phyloP scores from a whole-genome alignment of 2,888 invertebrate species.

The Erebia aethiops region DNA sequence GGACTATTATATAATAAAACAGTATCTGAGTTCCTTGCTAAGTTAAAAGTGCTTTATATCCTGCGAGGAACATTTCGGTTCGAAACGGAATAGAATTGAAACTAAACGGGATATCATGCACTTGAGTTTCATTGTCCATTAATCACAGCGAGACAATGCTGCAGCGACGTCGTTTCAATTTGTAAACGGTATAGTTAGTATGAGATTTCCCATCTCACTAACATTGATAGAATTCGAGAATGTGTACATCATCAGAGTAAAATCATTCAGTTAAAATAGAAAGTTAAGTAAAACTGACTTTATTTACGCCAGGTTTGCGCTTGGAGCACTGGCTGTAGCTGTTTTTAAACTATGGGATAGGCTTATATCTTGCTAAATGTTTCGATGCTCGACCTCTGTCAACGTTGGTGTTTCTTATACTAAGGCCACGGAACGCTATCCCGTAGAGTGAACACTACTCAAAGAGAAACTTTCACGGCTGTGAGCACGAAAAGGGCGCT shows the following conservation, averaged over 20 bases:
- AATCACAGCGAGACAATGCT: constrained; percentile 37
- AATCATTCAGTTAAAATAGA: no score
- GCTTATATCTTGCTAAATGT: no score
- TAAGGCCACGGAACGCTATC: constrained; percentile 3
- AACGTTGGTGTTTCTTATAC: no score
- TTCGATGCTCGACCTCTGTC: no score
- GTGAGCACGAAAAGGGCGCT: constrained; percentile 13
- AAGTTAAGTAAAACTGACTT: no score
- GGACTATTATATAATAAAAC: not conserved
- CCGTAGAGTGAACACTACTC: constrained; percentile 9
- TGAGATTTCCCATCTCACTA: no score
- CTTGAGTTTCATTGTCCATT: constrained; percentile 41
- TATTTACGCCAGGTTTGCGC: no score
- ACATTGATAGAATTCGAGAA: no score
- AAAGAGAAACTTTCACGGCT: constrained; percentile 16
- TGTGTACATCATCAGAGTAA: no score
- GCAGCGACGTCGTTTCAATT: constrained; percentile 9
- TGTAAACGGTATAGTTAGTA: not conserved
- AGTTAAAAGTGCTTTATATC: constrained; percentile 3
- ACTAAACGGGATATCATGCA: constrained; percentile 32
- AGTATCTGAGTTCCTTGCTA: not conserved
- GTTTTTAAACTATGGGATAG: no score
- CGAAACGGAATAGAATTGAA: constrained; percentile 26
- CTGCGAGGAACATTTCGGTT: constrained; percentile 25
- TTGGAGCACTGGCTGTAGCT: no score